Evolutionary conservation across 2,113 vertebrate species (phyloP).

Genomic region (Panthera tigris): DNA sequence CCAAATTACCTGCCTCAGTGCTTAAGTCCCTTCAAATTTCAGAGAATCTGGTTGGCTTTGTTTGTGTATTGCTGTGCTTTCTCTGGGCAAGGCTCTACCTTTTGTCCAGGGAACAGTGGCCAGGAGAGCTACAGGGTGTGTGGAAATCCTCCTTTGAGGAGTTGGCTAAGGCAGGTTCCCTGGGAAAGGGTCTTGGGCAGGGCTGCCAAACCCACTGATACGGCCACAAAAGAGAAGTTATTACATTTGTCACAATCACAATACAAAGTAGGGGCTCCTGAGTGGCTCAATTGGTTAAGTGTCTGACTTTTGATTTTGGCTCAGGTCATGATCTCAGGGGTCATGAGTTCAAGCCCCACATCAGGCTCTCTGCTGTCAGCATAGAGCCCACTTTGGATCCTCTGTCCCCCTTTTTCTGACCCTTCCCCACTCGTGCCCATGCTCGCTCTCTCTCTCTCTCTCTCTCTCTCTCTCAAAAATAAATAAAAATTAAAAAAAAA

Average conservation of each 20-base stretch:
- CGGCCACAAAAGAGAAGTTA: not conserved
- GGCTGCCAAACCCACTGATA: not conserved
- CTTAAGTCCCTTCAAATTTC: not conserved
- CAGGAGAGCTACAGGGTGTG: not conserved
- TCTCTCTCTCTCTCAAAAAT: not conserved
- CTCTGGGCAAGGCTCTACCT: not conserved
- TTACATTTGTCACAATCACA: not conserved
- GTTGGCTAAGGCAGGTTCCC: not conserved
- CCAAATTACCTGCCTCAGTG: not conserved
- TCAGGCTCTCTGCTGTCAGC: too few species aligned
- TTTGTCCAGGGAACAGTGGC: not conserved
- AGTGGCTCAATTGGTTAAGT: too few species aligned
- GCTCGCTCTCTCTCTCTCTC: fast-evolving
- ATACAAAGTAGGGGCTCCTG: not conserved
- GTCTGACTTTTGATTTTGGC: too few species aligned
- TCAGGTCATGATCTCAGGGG: too few species aligned
- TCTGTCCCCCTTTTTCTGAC: too few species aligned
- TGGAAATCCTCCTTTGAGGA: not conserved
- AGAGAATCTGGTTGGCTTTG: not conserved
- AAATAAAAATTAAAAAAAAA: too few species aligned
- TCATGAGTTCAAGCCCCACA: too few species aligned
- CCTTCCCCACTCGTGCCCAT: too few species aligned
- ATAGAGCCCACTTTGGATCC: too few species aligned
- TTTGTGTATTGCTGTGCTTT: not conserved
- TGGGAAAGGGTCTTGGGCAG: not conserved